phyloP scores from a whole-genome alignment of 2,797 vertebrate genomes.

The Sebastes steindachneri region DNA sequence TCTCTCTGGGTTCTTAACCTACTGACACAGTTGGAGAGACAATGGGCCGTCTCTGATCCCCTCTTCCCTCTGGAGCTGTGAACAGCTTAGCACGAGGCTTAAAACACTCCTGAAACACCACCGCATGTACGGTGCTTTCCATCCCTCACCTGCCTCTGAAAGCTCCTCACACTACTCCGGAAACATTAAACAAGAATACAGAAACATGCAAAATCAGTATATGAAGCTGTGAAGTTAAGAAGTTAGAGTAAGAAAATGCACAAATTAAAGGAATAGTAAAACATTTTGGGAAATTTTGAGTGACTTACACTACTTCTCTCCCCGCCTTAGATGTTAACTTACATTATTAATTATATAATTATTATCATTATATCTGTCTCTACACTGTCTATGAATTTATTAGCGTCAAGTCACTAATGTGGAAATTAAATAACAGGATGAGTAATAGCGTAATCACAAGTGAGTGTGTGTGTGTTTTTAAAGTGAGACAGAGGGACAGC shows the following conservation, averaged over 20 bases:
- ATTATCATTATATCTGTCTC: neutral
- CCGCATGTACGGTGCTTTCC: neutral
- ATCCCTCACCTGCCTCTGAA: constrained; percentile 5
- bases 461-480: constrained; percentile 3
- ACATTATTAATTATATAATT: neutral
- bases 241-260: neutral
- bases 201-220: neutral
- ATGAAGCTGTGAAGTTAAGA: neutral
- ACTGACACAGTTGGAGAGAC: constrained; percentile 78
- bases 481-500: neutral
- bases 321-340: neutral
- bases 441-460: constrained; percentile 31
- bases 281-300: too few species aligned
- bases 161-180: neutral
- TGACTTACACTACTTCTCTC: neutral
- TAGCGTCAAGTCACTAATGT: constrained; percentile 8
- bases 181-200: neutral
- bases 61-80: constrained; percentile 29
- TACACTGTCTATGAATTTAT: neutral
- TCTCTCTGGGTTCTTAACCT: constrained; percentile 68
- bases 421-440: constrained; percentile 39
- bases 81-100: constrained; percentile 52
- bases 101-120: constrained; percentile 24
- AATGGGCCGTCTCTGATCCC: constrained; percentile 67
- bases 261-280: neutral